Conservation (phyloP, 2,113 vertebrate species). For the Brachirus orientalis region DNA sequence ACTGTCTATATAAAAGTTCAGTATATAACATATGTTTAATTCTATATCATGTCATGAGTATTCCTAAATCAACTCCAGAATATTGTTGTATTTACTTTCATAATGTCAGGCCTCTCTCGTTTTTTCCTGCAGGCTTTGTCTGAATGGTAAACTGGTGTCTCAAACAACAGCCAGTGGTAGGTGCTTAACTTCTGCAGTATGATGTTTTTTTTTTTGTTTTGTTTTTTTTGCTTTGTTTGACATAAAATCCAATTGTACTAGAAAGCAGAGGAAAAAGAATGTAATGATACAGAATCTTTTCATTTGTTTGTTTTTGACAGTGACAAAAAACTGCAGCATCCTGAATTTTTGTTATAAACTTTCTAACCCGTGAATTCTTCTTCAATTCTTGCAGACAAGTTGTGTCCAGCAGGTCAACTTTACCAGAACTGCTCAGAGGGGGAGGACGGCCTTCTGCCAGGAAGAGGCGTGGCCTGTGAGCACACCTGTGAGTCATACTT, state of each 20-base stretch:
- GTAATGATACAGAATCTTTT: no score
- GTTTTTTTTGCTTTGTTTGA: no score
- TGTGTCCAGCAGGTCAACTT: constrained; percentile 88
- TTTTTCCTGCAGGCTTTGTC: constrained; percentile 85
- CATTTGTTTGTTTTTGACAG: no score
- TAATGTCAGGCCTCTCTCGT: background rate
- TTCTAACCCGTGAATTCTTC: background rate
- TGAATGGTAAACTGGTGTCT: constrained; percentile 88
- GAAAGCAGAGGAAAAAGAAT: no score
- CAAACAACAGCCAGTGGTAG: constrained; percentile 82
- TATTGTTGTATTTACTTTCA: background rate
- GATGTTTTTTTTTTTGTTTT: no score
- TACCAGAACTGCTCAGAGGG: constrained; percentile 89
- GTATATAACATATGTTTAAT: no score
- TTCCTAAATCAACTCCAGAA: background rate
- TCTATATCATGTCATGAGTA: no score
- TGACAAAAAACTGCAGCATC: no score
- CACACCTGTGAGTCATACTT: constrained; percentile 92
- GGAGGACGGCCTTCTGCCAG: constrained; percentile 62
- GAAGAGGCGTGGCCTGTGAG: constrained; percentile 83
- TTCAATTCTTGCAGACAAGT: constrained; percentile 65
- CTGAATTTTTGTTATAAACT: no score
- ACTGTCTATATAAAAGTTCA: no score
- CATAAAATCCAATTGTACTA: no score
- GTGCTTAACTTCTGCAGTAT: constrained; percentile 27